Percentiles rank a stretch among this genome's conserved stretches.
These are phyloP conservation scores for Camelus bactrianus DNA, from an alignment of 2,113 vertebrate species.

Conservation along the genomic window DNA sequence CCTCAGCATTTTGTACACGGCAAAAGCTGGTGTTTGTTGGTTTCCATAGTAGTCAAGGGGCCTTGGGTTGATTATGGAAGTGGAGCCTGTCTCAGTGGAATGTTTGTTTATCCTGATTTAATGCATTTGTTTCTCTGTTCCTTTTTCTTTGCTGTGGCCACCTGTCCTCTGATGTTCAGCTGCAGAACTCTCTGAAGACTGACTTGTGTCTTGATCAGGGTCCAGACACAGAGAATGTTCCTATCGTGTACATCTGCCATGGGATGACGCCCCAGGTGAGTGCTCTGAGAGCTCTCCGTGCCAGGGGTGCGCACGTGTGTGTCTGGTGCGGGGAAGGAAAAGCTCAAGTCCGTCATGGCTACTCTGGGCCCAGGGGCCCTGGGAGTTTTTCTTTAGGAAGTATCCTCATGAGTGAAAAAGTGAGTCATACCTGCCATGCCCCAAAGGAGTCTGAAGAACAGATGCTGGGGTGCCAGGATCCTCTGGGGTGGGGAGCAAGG, in stretches of 20 bases:
- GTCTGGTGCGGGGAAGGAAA: not conserved
- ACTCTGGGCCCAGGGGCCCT: not conserved
- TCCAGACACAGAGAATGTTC: conserved; percentile 96
- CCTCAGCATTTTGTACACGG: not conserved
- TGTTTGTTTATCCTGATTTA: conserved; percentile 33
- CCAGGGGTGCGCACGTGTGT: not conserved
- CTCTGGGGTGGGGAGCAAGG: not conserved
- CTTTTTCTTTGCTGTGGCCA: not conserved
- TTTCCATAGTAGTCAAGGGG: not conserved
- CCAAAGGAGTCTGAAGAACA: not conserved
- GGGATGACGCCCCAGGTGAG: conserved; percentile 98
- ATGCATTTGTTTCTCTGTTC: conserved; percentile 66
- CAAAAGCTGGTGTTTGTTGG: not conserved
- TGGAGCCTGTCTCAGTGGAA: not conserved
- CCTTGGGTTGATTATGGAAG: not conserved
- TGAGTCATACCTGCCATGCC: not conserved
- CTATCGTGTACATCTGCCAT: conserved; percentile 98
- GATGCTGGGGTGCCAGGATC: not conserved
- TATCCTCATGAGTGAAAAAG: not conserved
- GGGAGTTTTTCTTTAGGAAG: not conserved
- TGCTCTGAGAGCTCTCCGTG: conserved; percentile 32
- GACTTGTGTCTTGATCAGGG: conserved; percentile 99
- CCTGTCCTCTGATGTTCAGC: conserved; percentile 85
- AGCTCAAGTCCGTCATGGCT: not conserved
- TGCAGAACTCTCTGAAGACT: conserved; percentile 97